Evolutionary conservation across 2,797 vertebrate species (phyloP), one percentile per base, ranked within the genome.

Genomic region (Sebastes melanostomus): DNA sequence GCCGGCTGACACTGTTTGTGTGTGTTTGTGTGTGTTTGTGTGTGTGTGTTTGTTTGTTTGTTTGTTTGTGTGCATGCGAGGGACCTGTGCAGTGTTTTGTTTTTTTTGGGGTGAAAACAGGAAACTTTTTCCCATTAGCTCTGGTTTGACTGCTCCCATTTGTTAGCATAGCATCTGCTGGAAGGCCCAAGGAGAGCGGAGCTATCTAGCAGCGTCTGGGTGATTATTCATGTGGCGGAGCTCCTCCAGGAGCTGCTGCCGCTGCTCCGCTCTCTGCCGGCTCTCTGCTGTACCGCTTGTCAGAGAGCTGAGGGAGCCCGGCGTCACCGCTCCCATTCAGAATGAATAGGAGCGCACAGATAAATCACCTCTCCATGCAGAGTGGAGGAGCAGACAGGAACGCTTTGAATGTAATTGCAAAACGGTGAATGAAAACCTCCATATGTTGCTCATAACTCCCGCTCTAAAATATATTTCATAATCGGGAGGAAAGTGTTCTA

Each of bases 101-200:
- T 54, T 50, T 54, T 50, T 72, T 42, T 4, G 20, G 16, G 70
- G 50, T 72, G 65, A 75, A 86, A 88, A 69, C 71, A n/a, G 54
- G 30, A 82, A 86, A 87, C 66, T 81, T 86, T 90, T 93, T 91
- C 79, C 88, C 77, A 91, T 92, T 89, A 88, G 88, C 90, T 81
- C 22, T 70, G 80, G 75, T 81, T 91, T 92, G 89, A 90, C 90
- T 92, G 91, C 79, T 88, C 89, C 85, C 90, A 90, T 93, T 90
- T 91, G 90, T 94, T 93, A 90, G 88, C 90, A 82, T 93, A 91
- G 91, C 90, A 92, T 90, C 72, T 80, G 87, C 82, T 89, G 85
- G 92, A 93, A 93, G 88, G 91, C 86, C 91, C 93, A 90, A 88
- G 81, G 85, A 88, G 88, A 92, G 88, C 72, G 46, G 9, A 30